These are phyloP conservation scores for Candidula unifasciata DNA, from an alignment of 2,888 invertebrate species.

Conservation along the genomic window DNA sequence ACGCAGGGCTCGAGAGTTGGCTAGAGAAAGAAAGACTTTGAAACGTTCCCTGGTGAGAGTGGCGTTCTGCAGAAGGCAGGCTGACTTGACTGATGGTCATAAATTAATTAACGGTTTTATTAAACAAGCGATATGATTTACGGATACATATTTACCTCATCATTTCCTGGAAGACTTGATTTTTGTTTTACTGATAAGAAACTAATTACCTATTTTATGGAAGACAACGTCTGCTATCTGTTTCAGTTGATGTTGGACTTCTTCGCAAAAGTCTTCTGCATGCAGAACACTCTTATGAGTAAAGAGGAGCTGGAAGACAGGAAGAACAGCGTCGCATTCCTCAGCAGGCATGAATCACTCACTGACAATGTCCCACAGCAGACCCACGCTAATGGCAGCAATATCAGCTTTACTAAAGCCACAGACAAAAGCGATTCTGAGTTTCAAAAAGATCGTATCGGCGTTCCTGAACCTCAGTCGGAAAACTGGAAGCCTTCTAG, in stretches of 20 bases:
- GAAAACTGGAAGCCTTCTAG: constrained; percentile 43
- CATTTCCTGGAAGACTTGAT: not conserved
- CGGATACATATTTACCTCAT: not conserved
- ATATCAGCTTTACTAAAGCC: not conserved
- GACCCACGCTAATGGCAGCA: constrained; percentile 47
- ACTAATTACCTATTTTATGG: no score
- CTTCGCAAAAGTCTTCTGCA: constrained; percentile 72
- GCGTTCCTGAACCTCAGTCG: constrained; percentile 62
- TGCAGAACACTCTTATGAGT: constrained; percentile 60
- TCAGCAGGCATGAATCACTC: not conserved
- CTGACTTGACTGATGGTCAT: no score
- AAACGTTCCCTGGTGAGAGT: no score
- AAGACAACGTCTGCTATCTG: not conserved
- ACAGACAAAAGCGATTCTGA: constrained; percentile 59
- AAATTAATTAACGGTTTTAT: no score
- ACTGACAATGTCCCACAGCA: not conserved
- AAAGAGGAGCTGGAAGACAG: constrained; percentile 53
- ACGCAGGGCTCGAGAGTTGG: no score
- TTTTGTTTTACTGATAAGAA: not conserved
- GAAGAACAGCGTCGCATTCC: constrained; percentile 29
- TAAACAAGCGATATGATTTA: no score
- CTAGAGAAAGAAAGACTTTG: no score
- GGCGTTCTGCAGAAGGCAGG: no score
- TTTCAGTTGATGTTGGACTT: constrained; percentile 72
- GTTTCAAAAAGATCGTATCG: constrained; percentile 65